phyloP scores from a whole-genome alignment of 2,113 vertebrate genomes.

The Xenus cinereus region DNA sequence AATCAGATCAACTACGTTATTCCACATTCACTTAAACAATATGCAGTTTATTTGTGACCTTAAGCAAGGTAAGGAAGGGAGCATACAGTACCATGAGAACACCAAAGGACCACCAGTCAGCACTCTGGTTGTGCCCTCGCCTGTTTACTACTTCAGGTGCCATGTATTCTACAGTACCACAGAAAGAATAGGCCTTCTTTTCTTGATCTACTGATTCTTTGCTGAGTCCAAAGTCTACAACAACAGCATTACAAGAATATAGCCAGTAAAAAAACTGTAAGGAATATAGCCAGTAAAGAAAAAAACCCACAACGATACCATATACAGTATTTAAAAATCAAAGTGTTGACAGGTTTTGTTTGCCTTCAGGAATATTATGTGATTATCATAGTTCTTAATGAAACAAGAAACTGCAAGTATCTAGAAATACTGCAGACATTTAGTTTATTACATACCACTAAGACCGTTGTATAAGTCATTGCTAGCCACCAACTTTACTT shows the following conservation, averaged over 20 bases:
- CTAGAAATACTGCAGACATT: neutral
- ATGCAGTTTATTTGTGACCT: neutral
- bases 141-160: conserved; percentile 98
- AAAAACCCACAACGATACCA: neutral
- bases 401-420: neutral
- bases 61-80: neutral
- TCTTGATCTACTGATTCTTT: conserved; percentile 98
- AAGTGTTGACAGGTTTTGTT: neutral
- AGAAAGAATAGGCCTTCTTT: conserved; percentile 99
- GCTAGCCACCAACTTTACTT: neutral
- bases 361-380: neutral
- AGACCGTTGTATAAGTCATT: neutral
- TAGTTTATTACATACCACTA: neutral
- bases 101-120: conserved; percentile 98
- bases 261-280: conserved; percentile 4
- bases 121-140: conserved; percentile 97
- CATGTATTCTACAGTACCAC: conserved; percentile 99
- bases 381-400: neutral
- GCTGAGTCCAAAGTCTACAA: conserved; percentile 97
- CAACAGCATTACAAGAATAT: conserved; percentile 62
- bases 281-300: conserved; percentile 46
- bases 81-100: conserved; percentile 90
- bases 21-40: neutral
- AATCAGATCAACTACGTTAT: neutral
- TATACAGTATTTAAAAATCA: neutral